phyloP scores from a whole-genome alignment of 1,140 invertebrate genomes.

The Papilio machaon region DNA sequence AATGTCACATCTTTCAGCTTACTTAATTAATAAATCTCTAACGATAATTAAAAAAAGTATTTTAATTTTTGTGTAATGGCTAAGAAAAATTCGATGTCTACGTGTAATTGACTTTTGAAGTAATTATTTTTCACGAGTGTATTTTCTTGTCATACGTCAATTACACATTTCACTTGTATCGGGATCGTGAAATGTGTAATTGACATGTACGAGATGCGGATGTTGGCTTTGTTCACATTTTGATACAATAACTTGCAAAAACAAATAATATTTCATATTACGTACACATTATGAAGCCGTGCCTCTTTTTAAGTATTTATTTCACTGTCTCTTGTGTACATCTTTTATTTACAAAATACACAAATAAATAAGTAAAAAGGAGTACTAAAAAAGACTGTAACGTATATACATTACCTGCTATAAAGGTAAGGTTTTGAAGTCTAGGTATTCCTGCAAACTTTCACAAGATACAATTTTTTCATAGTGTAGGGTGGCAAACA shows the following conservation, averaged over 20 bases:
- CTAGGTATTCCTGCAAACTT: too few relatives aligned
- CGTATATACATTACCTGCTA: too few relatives aligned
- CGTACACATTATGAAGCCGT: neutral
- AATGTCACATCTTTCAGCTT: neutral
- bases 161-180: neutral
- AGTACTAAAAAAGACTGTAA: too few relatives aligned
- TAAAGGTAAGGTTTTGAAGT: too few relatives aligned
- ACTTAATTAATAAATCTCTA: too few relatives aligned
- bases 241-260: neutral
- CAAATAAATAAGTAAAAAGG: neutral
- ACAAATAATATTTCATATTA: neutral
- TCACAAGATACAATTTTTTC: too few relatives aligned
- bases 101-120: neutral
- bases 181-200: neutral
- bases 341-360: neutral
- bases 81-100: neutral
- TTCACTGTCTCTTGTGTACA: neutral
- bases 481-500: too few relatives aligned
- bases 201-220: neutral
- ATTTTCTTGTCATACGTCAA: neutral
- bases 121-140: neutral
- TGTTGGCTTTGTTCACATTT: neutral
- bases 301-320: neutral
- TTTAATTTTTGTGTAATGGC: too few relatives aligned
- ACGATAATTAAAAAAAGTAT: too few relatives aligned